phyloP scores from a whole-genome alignment of 1,140 invertebrate genomes.

The Drosophila littoralis region DNA sequence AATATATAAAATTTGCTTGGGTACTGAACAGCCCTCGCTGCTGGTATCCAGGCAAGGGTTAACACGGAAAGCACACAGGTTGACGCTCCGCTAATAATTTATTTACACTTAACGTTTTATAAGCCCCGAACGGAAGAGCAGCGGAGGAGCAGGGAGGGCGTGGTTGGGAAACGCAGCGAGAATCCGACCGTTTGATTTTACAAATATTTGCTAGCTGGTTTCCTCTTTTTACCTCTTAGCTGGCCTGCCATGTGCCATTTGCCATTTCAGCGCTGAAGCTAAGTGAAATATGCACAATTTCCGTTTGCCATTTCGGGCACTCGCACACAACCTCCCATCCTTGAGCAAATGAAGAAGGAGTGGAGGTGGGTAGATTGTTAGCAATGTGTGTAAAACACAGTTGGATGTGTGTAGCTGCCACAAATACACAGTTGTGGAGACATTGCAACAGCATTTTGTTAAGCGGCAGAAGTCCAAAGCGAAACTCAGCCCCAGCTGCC shows the following conservation, averaged over 20 bases:
- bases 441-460: slow-evolving; percentile 48
- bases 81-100: slow-evolving; percentile 69
- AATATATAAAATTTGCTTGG: neutral
- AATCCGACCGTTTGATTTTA: slow-evolving; percentile 66
- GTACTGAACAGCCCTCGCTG: slow-evolving; percentile 13
- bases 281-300: slow-evolving; percentile 79
- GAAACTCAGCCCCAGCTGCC: slow-evolving; percentile 49
- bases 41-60: slow-evolving; percentile 22
- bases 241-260: slow-evolving; percentile 37
- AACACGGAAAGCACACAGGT: slow-evolving; percentile 50
- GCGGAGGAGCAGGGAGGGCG: neutral
- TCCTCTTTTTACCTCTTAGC: slow-evolving; percentile 19
- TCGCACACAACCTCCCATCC: neutral
- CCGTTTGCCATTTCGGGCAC: slow-evolving; percentile 46
- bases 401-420: slow-evolving; percentile 47
- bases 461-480: slow-evolving; percentile 48
- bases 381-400: slow-evolving; percentile 58
- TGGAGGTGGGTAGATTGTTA: slow-evolving; percentile 17
- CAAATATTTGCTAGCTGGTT: slow-evolving; percentile 68
- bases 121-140: slow-evolving; percentile 31
- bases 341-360: neutral
- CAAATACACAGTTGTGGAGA: slow-evolving; percentile 26
- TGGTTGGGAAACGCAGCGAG: neutral
- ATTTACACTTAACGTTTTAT: slow-evolving; percentile 80
- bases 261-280: slow-evolving; percentile 72